phyloP scores from a whole-genome alignment of 1,140 invertebrate genomes.

The Hesperophylax magnus region DNA sequence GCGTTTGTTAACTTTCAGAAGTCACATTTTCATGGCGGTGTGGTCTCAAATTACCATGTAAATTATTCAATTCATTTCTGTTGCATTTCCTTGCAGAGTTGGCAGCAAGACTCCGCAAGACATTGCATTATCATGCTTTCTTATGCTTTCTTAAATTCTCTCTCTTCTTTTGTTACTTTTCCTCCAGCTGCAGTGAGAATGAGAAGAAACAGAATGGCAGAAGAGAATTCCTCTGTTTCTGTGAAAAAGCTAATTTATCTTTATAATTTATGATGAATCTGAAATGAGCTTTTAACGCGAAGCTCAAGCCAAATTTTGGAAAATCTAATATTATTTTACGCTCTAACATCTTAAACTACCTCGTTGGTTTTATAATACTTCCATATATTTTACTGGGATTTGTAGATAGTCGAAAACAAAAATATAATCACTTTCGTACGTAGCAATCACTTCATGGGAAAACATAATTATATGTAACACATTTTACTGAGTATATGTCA shows the following conservation, averaged over 20 bases:
- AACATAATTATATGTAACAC: no score
- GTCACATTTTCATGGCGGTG: constrained; percentile 31
- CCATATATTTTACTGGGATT: no score
- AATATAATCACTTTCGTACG: no score
- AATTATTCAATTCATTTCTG: constrained; percentile 56
- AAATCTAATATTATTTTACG: not conserved
- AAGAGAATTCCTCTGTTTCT: not conserved
- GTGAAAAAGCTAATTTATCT: constrained; percentile 54
- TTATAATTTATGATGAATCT: constrained; percentile 53
- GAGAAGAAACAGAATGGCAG: constrained; percentile 4
- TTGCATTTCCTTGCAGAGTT: constrained; percentile 38
- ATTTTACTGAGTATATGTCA: no score
- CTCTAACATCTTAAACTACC: no score
- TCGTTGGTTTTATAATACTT: no score
- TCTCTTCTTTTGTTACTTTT: constrained; percentile 50
- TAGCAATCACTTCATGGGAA: no score
- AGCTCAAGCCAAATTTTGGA: not conserved
- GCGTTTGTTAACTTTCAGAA: constrained; percentile 26
- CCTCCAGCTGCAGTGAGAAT: constrained; percentile 36
- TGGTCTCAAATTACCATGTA: constrained; percentile 47
- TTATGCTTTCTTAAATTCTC: not conserved
- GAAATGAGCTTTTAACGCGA: constrained; percentile 26
- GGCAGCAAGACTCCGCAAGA: constrained; percentile 37
- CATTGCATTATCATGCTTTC: not conserved
- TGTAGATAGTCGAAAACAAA: no score